Conservation (phyloP, 2,888 invertebrate genomes). For the Biston betularia region DNA sequence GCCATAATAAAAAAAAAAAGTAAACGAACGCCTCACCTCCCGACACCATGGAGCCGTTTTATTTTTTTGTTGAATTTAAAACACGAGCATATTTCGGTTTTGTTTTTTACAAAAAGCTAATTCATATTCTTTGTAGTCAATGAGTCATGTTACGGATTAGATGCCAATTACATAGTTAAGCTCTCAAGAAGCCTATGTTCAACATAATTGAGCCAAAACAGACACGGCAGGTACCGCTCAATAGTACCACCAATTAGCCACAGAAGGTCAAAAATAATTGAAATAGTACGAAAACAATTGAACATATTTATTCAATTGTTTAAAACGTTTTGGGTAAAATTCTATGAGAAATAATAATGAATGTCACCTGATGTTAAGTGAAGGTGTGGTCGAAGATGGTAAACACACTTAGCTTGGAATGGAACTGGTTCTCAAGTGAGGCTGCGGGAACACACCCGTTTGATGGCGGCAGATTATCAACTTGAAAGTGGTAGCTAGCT, state of each 20-base stretch:
- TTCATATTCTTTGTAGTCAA: conserved; percentile 40
- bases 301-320: too few relatives aligned
- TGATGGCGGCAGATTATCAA: too few relatives aligned
- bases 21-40: conserved; percentile 24
- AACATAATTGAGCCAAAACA: conserved; percentile 2
- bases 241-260: not conserved
- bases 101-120: conserved; percentile 40
- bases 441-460: too few relatives aligned
- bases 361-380: too few relatives aligned
- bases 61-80: conserved; percentile 34
- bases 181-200: conserved; percentile 23
- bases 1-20: conserved; percentile 25
- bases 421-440: too few relatives aligned
- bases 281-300: not conserved
- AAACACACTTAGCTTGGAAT: too few relatives aligned
- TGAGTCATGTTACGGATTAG: conserved; percentile 29
- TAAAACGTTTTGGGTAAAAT: too few relatives aligned
- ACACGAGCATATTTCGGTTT: conserved; percentile 8
- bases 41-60: conserved; percentile 15
- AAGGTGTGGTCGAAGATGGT: too few relatives aligned
- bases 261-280: conserved; percentile 2
- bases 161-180: conserved; percentile 20
- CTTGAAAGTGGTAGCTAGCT: too few relatives aligned
- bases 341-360: too few relatives aligned
- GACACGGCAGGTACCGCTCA: not conserved